Percentiles rank a stretch among this genome's conserved stretches.
phyloP scores from a whole-genome alignment of 2,797 vertebrate genomes.

The Pseudocheirus occidentalis region DNA sequence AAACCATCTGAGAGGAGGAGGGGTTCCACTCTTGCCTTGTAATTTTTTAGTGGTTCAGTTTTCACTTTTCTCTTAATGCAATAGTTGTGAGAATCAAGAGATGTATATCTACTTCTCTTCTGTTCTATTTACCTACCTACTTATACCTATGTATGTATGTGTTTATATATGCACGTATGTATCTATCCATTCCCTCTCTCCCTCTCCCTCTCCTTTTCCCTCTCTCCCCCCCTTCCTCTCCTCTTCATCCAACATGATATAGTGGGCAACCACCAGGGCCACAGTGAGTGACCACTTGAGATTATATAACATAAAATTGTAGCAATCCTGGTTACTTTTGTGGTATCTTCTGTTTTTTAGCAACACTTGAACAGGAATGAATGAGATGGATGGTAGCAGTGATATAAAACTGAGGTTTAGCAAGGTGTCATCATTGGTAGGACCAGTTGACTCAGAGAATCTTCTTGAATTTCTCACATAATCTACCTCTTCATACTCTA shows the following conservation, averaged over 20 bases:
- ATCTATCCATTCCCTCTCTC: background rate
- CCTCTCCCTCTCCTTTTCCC: fast-evolving
- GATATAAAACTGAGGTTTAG: background rate
- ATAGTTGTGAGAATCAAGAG: background rate
- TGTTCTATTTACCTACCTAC: no score
- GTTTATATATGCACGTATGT: no score
- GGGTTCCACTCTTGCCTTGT: background rate
- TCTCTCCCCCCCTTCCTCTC: no score
- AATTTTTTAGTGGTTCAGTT: background rate
- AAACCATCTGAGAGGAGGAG: background rate
- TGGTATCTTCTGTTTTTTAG: background rate
- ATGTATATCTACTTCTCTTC: background rate
- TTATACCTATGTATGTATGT: background rate
- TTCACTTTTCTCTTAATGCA: background rate
- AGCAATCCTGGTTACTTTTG: background rate
- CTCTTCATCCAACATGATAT: background rate
- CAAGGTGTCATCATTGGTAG: background rate
- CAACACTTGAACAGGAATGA: background rate
- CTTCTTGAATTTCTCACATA: background rate
- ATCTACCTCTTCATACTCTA: background rate
- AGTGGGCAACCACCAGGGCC: background rate
- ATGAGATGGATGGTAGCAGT: background rate
- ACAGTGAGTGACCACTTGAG: background rate
- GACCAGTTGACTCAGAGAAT: background rate
- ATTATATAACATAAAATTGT: background rate